Evolutionary conservation across 2,888 invertebrate species (phyloP).

Genomic region (Apodemia mormo): DNA sequence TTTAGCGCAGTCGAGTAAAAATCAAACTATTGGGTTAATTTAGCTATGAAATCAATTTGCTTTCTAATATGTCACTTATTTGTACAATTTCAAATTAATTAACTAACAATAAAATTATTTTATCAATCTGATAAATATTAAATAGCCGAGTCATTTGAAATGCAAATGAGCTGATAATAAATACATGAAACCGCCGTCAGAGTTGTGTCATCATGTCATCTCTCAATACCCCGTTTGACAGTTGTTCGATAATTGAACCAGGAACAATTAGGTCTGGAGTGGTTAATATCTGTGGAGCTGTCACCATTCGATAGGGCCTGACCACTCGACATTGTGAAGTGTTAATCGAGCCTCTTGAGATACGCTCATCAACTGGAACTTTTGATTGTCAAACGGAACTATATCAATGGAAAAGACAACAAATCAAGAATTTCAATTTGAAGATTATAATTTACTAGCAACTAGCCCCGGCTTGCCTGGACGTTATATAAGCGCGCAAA

Average conservation of each 20-base stretch:
- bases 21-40: too few species aligned
- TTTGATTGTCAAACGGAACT: slow-evolving; percentile 1
- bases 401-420: not conserved
- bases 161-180: slow-evolving; percentile 17
- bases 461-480: too few species aligned
- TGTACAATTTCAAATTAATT: too few species aligned
- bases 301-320: slow-evolving; percentile 65
- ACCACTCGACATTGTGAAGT: slow-evolving; percentile 62
- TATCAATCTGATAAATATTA: not conserved
- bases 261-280: slow-evolving; percentile 78
- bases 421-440: not conserved
- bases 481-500: too few species aligned
- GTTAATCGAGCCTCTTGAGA: slow-evolving; percentile 60
- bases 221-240: slow-evolving; percentile 61
- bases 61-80: too few species aligned
- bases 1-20: too few species aligned
- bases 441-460: too few species aligned
- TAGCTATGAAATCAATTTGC: too few species aligned
- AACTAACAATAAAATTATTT: not conserved
- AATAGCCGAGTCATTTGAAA: not conserved
- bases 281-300: slow-evolving; percentile 74
- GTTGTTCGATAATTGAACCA: slow-evolving; percentile 78
- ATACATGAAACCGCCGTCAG: slow-evolving; percentile 40
- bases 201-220: slow-evolving; percentile 52
- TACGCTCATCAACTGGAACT: slow-evolving; percentile 23